These are phyloP conservation scores for Cydia splendana DNA, from an alignment of 1,140 invertebrate genomes.

Conservation along the genomic window DNA sequence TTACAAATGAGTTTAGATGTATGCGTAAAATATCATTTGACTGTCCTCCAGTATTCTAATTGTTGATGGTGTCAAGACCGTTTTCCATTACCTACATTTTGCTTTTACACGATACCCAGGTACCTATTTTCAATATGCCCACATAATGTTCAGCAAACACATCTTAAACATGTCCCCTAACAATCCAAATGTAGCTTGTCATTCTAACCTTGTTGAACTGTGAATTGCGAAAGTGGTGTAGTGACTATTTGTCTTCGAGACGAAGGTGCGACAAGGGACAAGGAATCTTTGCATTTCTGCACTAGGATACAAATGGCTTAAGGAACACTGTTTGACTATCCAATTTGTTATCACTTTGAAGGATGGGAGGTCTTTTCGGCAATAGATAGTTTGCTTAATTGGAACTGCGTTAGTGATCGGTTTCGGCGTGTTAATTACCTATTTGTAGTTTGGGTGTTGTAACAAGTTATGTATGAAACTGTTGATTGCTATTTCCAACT, in stretches of 20 bases:
- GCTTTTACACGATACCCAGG: too few relatives aligned
- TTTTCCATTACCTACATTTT: too few relatives aligned
- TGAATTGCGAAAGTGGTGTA: background rate
- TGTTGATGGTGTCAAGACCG: too few relatives aligned
- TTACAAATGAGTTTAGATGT: too few relatives aligned
- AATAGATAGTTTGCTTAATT: background rate
- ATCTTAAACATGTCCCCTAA: background rate
- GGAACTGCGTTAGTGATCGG: background rate
- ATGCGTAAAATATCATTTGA: too few relatives aligned
- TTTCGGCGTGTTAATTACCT: background rate
- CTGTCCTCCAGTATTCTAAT: too few relatives aligned
- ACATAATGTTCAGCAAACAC: background rate
- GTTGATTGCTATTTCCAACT: background rate
- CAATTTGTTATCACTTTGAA: background rate
- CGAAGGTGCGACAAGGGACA: conserved; percentile 23
- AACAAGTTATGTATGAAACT: background rate
- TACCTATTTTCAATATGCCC: background rate
- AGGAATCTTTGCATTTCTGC: conserved; percentile 3
- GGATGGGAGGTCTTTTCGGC: background rate
- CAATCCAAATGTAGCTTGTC: background rate
- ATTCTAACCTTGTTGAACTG: conserved; percentile 1
- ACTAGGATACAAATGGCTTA: conserved; percentile 4
- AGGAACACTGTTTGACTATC: conserved; percentile 2
- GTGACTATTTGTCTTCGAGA: conserved; percentile 16
- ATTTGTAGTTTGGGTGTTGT: background rate